These are phyloP conservation scores for Leuciscus waleckii DNA, from an alignment of 2,797 vertebrate species.

Conservation along the genomic window DNA sequence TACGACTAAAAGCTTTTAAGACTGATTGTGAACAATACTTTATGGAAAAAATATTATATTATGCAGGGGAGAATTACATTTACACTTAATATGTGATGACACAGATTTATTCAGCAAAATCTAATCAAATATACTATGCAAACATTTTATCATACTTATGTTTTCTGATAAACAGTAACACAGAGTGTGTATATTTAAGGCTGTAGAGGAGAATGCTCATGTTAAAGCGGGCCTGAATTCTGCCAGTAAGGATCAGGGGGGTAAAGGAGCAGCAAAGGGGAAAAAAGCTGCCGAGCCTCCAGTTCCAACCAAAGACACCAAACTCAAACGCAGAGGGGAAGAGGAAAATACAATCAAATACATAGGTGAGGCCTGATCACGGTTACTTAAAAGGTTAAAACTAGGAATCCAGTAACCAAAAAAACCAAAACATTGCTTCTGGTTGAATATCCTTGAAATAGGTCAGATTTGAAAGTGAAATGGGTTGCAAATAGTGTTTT, in stretches of 20 bases:
- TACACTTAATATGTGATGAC: not conserved
- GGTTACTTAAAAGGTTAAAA: not conserved
- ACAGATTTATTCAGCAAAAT: not conserved
- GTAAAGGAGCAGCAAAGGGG: conserved; percentile 75
- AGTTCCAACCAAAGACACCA: conserved; percentile 73
- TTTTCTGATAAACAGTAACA: conserved; percentile 22
- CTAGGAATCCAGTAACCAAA: not conserved
- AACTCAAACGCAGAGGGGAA: conserved; percentile 83
- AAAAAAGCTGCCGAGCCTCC: conserved; percentile 66
- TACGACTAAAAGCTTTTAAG: not conserved
- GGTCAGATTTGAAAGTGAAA: not conserved
- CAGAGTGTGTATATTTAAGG: conserved; percentile 65
- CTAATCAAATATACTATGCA: not conserved
- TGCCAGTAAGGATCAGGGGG: conserved; percentile 71
- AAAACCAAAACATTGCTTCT: no score
- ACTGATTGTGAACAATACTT: not conserved
- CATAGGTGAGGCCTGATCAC: conserved; percentile 76
- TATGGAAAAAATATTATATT: not conserved
- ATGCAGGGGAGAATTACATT: not conserved
- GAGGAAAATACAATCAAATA: conserved; percentile 70
- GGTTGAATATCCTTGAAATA: not conserved
- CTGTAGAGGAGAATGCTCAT: conserved; percentile 66
- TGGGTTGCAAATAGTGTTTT: conserved; percentile 7
- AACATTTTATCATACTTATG: not conserved
- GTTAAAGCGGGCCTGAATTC: not conserved